These are phyloP conservation scores for Macquaria australasica DNA, from an alignment of 2,113 vertebrate genomes.

Conservation along the genomic window DNA sequence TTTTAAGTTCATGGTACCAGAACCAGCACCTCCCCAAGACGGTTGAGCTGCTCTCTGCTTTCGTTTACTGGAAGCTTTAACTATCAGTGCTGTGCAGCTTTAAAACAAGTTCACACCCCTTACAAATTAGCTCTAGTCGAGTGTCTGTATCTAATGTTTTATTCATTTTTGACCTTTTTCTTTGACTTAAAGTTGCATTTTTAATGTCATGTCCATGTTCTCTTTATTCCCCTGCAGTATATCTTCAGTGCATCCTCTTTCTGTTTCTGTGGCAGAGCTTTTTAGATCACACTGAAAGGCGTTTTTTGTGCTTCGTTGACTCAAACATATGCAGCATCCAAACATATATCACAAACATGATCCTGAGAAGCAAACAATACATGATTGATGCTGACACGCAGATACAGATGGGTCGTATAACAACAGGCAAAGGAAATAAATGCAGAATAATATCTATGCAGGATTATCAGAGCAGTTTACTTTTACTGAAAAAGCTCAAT, in stretches of 20 bases:
- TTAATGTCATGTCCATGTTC: constrained; percentile 45
- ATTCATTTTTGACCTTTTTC: constrained; percentile 64
- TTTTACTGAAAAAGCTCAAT: not conserved
- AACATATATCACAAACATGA: constrained; percentile 18
- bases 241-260: constrained; percentile 1
- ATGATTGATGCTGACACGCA: not conserved
- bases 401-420: not conserved
- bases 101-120: not conserved
- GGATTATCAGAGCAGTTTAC: not conserved
- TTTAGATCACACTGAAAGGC: constrained; percentile 21
- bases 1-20: constrained; percentile 1
- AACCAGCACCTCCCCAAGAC: constrained; percentile 1
- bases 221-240: constrained; percentile 12
- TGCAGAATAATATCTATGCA: not conserved
- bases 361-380: constrained; percentile 8
- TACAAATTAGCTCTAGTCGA: constrained; percentile 20
- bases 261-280: not conserved
- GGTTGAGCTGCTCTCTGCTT: not conserved
- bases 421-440: not conserved
- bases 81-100: constrained; percentile 10
- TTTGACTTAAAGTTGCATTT: constrained; percentile 41
- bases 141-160: constrained; percentile 45
- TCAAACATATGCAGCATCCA: not conserved
- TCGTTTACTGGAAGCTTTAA: not conserved
- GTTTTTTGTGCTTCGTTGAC: not conserved